These are phyloP conservation scores for Scaptomyza graminum DNA, from an alignment of 1,140 invertebrate genomes.

Conservation along the genomic window DNA sequence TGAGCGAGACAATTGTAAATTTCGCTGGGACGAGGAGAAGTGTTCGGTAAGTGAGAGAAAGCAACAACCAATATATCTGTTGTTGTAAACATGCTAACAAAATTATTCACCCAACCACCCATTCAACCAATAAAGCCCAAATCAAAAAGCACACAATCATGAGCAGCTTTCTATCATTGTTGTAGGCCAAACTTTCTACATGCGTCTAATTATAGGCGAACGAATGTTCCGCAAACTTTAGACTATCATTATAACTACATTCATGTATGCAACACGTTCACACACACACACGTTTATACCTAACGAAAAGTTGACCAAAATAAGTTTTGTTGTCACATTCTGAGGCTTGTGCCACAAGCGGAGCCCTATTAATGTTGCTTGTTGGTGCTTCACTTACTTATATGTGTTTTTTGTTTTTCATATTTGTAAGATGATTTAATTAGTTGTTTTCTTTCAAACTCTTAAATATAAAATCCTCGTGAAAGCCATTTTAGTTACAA, in stretches of 20 bases:
- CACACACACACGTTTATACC: constrained; percentile 13
- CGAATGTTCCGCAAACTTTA: constrained; percentile 25
- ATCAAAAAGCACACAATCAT: neutral
- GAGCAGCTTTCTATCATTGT: constrained; percentile 1
- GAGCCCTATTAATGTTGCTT: constrained; percentile 22
- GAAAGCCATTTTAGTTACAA: constrained; percentile 20
- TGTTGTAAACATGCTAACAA: neutral
- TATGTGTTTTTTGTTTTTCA: constrained; percentile 50
- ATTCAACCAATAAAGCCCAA: neutral
- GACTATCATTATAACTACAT: constrained; percentile 58
- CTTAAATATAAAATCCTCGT: neutral
- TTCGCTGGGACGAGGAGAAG: constrained; percentile 92
- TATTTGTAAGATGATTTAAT: no score
- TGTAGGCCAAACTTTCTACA: constrained; percentile 44
- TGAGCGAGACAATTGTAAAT: constrained; percentile 90
- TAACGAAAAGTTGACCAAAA: constrained; percentile 63
- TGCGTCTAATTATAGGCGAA: constrained; percentile 76
- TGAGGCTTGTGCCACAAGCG: constrained; percentile 58
- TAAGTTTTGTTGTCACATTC: constrained; percentile 71
- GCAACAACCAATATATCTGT: neutral
- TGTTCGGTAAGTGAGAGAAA: constrained; percentile 86
- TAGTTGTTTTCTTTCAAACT: no score
- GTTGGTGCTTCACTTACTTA: constrained; percentile 21
- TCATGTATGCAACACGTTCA: constrained; percentile 25
- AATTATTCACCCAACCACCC: neutral